These are phyloP conservation scores for Neodiprion pinetum DNA, from an alignment of 1,140 invertebrate genomes.

Conservation along the genomic window DNA sequence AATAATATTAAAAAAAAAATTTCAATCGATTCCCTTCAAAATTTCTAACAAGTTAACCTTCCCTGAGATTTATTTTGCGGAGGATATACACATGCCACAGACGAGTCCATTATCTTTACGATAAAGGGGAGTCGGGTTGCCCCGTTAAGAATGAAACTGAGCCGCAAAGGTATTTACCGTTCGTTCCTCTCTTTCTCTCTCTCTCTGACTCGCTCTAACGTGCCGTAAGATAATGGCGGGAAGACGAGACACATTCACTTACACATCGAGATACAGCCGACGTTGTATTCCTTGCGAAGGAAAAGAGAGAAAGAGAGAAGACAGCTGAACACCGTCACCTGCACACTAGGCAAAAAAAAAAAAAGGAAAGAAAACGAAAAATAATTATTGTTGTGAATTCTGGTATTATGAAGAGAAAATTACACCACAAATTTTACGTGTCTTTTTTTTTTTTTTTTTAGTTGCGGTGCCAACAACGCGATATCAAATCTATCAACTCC, in stretches of 20 bases:
- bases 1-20: no score
- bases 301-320: conserved; percentile 25
- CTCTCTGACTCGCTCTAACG: neutral
- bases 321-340: conserved; percentile 28
- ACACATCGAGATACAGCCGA: conserved; percentile 11
- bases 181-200: neutral
- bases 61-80: conserved; percentile 8
- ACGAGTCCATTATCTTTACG: conserved; percentile 44
- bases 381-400: no score
- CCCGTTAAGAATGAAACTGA: conserved; percentile 42
- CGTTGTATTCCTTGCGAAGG: conserved; percentile 18
- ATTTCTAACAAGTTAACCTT: neutral
- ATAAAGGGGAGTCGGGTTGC: conserved; percentile 31
- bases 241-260: conserved; percentile 33
- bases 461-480: no score
- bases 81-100: conserved; percentile 29
- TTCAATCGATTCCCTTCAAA: neutral
- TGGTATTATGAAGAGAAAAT: no score
- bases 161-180: neutral
- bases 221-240: conserved; percentile 46
- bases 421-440: no score
- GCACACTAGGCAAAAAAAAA: conserved; percentile 21
- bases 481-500: neutral
- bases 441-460: conserved; percentile 16
- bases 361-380: no score